Base-by-base conservation (phyloP, 2,888 invertebrate genomes). In the Agonopterix subpropinquella region DNA sequence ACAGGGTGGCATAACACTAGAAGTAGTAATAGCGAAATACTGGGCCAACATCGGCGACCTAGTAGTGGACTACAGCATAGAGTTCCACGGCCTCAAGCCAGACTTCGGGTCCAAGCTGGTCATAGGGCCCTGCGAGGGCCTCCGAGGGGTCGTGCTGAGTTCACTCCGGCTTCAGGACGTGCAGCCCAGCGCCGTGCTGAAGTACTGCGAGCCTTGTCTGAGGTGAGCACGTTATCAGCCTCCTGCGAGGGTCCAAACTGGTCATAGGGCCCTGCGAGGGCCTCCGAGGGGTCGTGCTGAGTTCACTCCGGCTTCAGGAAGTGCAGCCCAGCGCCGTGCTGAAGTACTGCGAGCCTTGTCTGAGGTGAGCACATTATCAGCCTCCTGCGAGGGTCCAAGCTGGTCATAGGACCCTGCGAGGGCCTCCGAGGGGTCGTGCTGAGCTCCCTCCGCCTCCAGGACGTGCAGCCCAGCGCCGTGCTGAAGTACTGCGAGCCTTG, bases 21-120 rank as follows among this genome's bases (percentile, higher is more conserved):
- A 99, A 84, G 84, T 98, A 42, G 96, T 94, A 50, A 90, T 98
- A 53, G 97, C 97, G 8, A 98, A 98, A 80, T 98, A 96, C 90
- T 98, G 98, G 98, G 95, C 97, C 8, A 96, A 94, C 87, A 89
- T 95, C 48, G 97, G 96, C 35, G 94, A 94, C 43, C 90, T 94
- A 48, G 80, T 77, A 42, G 75, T 97, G 15, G 92, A 92, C 73
- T 96, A 96, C 77, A 90, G 89, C 41, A 78, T 98, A 43, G 92
- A 93, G 66, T 96, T 98, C 82, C 92, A 93, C 79, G 97, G 98
- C 1, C 90, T 97, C 48, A 90, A 91, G 67, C 90, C 94, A n/a
- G 92, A 92, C 71, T 91, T 90, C 71, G 81, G 81, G 36, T 62
- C 87, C 80, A 92, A 13, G 59, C 81, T 92, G 36, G 91, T 92